Conservation (phyloP, 2,113 vertebrate species). For the Leucoraja erinaceus region DNA sequence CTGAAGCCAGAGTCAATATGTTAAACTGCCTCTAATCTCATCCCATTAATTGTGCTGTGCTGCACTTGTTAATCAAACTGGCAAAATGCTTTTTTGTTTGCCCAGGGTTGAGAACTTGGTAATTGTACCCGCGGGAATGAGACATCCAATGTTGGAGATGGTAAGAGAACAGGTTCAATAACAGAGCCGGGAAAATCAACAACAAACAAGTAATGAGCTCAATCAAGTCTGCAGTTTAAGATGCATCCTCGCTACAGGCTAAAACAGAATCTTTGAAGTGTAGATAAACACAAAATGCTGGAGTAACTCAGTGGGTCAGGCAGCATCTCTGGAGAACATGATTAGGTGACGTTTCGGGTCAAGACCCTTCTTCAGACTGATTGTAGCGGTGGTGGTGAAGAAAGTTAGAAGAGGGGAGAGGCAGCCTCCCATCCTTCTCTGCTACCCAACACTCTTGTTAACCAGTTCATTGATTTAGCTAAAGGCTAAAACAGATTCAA, state of each 20-base stretch:
- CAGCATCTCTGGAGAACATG: too few relatives aligned
- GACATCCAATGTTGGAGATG: background rate
- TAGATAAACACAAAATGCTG: background rate
- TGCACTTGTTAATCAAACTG: background rate
- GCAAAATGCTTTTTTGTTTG: background rate
- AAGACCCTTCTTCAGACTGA: too few relatives aligned
- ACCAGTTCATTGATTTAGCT: background rate
- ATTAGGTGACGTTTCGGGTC: too few relatives aligned
- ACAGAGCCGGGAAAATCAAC: background rate
- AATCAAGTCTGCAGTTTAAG: background rate
- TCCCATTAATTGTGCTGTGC: background rate
- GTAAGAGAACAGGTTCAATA: background rate
- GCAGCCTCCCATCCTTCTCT: background rate
- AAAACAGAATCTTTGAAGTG: background rate
- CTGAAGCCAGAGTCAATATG: background rate
- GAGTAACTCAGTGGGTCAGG: too few relatives aligned
- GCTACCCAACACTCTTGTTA: background rate
- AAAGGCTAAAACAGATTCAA: background rate
- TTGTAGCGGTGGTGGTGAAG: too few relatives aligned
- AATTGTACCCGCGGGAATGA: background rate
- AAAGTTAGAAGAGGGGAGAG: too few relatives aligned
- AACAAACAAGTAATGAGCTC: background rate
- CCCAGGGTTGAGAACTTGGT: background rate
- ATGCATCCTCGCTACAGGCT: background rate
- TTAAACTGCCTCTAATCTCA: background rate